A percentile compares a stretch with the other conserved stretches of the same genome.
These are phyloP conservation scores for Pocillopora verrucosa DNA, from an alignment of 64 coral and sea anemone species.

Conservation along the genomic window DNA sequence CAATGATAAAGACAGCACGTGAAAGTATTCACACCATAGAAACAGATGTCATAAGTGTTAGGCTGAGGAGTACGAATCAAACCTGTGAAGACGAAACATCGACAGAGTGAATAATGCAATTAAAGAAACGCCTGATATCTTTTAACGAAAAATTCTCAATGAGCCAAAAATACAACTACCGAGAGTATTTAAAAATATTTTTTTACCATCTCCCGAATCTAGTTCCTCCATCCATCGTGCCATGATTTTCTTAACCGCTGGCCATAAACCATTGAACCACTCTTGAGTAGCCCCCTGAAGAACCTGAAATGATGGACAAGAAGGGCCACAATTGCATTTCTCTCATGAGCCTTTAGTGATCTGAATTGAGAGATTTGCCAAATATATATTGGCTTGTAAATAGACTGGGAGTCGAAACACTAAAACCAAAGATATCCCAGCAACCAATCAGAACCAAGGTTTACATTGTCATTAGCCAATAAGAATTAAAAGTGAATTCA, in stretches of 20 bases:
- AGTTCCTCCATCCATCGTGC: slow-evolving; percentile 69
- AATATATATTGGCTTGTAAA: too few relatives aligned
- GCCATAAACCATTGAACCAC: slow-evolving; percentile 76
- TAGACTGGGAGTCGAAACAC: too few relatives aligned
- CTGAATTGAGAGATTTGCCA: too few relatives aligned
- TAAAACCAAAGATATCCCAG: too few relatives aligned
- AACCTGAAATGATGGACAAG: slow-evolving; percentile 23
- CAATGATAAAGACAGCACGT: slow-evolving; percentile 71
- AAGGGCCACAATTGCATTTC: not conserved
- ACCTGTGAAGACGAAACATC: slow-evolving; percentile 20
- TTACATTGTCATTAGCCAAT: too few relatives aligned
- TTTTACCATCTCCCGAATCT: slow-evolving; percentile 51
- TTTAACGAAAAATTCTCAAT: not conserved
- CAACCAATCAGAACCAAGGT: too few relatives aligned
- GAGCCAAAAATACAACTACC: not conserved
- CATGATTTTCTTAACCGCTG: slow-evolving; percentile 79
- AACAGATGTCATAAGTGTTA: slow-evolving; percentile 75
- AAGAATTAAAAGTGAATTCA: too few relatives aligned
- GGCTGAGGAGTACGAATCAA: slow-evolving; percentile 72
- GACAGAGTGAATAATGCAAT: not conserved
- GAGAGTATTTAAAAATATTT: not conserved
- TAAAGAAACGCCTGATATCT: too few relatives aligned
- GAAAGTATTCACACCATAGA: slow-evolving; percentile 78
- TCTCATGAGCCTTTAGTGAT: not conserved
- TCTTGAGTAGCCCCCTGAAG: slow-evolving; percentile 54